Evolutionary conservation across 2,888 invertebrate genomes (phyloP).

Genomic region (Ophioninae sp.): DNA sequence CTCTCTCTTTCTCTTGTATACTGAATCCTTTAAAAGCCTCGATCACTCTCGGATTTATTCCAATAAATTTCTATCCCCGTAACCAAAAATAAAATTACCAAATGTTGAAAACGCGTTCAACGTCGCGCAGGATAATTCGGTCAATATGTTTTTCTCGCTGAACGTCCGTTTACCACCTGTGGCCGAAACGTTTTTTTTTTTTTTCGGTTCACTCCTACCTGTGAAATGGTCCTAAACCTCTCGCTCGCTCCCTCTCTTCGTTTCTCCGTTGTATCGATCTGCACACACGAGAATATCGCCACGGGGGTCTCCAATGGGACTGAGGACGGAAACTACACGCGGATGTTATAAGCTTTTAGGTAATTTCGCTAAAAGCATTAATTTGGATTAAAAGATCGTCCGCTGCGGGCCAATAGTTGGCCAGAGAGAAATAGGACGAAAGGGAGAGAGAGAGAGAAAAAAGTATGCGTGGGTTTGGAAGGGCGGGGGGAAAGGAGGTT

Average conservation of each 20-base stretch:
- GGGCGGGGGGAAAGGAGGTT: neutral
- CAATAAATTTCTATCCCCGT: neutral
- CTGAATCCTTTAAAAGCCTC: neutral
- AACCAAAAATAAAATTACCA: neutral
- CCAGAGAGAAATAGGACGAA: constrained; percentile 65
- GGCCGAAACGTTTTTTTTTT: neutral
- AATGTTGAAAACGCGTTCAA: neutral
- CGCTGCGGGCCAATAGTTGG: constrained; percentile 62
- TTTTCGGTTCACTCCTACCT: neutral
- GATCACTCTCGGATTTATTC: neutral
- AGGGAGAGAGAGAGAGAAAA: neutral
- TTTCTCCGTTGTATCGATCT: constrained; percentile 29
- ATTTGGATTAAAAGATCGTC: constrained; percentile 78
- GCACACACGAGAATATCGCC: constrained; percentile 16
- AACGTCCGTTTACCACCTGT: neutral
- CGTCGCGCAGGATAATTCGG: neutral
- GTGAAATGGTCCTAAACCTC: constrained; percentile 1
- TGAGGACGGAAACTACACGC: constrained; percentile 67
- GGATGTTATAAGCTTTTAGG: constrained; percentile 72
- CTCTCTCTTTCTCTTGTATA: neutral
- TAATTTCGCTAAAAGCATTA: constrained; percentile 79
- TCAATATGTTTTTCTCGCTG: neutral
- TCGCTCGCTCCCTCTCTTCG: neutral
- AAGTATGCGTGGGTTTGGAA: neutral
- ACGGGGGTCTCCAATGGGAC: constrained; percentile 25